Evolutionary conservation across 2,797 vertebrate genomes (phyloP).

Genomic region (Onychomys torridus): DNA sequence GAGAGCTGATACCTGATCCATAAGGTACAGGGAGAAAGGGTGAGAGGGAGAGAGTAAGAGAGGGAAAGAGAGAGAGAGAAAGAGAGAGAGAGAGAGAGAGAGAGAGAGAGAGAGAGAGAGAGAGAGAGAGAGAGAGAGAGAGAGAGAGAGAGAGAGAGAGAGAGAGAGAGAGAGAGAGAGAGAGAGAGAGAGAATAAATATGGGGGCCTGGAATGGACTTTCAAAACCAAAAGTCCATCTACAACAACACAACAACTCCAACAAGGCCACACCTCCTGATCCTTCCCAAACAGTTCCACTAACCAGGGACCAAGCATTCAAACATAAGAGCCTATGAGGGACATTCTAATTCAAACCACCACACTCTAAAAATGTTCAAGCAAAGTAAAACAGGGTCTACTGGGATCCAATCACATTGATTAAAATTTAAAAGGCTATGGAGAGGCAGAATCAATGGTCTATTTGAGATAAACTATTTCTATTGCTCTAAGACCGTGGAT

Average conservation of each 20-base stretch:
- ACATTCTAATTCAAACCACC: background rate
- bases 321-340: background rate
- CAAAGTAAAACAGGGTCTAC: background rate
- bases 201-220: no score
- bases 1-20: background rate
- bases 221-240: background rate
- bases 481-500: background rate
- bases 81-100: background rate
- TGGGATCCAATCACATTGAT: background rate
- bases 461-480: background rate
- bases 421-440: background rate
- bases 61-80: background rate
- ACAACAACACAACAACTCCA: background rate
- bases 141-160: background rate
- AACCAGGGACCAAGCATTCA: background rate
- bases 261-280: background rate
- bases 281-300: background rate
- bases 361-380: background rate
- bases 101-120: background rate
- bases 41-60: background rate
- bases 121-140: background rate
- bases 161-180: background rate
- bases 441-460: background rate
- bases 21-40: background rate
- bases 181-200: no score